Evolutionary conservation across 2,113 vertebrate species (phyloP).

Genomic region (Pseudopipra pipra): DNA sequence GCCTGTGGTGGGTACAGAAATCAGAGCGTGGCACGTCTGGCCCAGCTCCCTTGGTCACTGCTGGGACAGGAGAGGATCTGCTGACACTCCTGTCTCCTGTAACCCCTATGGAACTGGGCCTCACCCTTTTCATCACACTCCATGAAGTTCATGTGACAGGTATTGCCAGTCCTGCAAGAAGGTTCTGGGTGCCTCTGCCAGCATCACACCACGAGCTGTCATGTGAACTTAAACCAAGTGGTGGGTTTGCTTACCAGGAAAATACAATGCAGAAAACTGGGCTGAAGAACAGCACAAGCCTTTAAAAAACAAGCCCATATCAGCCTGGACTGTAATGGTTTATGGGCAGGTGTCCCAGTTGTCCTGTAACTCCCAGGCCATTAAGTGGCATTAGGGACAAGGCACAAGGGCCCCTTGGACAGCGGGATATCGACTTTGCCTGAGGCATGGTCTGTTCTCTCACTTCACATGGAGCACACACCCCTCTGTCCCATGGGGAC

Average conservation of each 20-base stretch:
- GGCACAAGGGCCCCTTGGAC: background rate
- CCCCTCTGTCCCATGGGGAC: background rate
- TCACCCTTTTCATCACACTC: background rate
- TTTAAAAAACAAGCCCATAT: background rate
- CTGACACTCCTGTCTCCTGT: no score
- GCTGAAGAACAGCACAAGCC: background rate
- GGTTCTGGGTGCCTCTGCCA: background rate
- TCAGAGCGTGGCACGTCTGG: background rate
- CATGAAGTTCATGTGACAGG: background rate
- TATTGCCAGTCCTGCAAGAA: background rate
- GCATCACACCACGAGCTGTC: background rate
- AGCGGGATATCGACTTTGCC: background rate
- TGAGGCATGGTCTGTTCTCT: background rate
- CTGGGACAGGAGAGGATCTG: background rate
- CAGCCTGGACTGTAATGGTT: background rate
- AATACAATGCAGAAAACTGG: background rate
- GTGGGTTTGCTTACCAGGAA: background rate
- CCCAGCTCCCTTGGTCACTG: background rate
- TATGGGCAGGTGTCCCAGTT: background rate
- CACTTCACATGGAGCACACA: rapidly evolving
- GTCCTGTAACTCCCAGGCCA: background rate
- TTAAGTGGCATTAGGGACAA: background rate
- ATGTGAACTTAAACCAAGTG: background rate
- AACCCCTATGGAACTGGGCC: background rate
- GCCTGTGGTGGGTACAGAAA: background rate